phyloP scores from a whole-genome alignment of 2,797 vertebrate genomes.

The Pogonophryne albipinna region DNA sequence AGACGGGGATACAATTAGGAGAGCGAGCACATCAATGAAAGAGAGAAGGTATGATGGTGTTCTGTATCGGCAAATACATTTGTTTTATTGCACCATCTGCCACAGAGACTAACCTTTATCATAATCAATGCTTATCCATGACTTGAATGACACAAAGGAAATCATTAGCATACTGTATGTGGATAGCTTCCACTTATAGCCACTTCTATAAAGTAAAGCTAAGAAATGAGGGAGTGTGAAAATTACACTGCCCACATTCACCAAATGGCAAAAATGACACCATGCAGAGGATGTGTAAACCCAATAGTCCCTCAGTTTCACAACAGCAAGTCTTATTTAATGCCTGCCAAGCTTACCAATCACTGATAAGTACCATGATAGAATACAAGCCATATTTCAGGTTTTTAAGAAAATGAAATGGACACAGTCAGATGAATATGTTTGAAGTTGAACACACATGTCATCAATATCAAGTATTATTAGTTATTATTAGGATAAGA shows the following conservation, averaged over 20 bases:
- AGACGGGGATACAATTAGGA: constrained; percentile 17
- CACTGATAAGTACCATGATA: constrained; percentile 20
- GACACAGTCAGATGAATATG: neutral
- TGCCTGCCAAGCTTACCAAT: constrained; percentile 20
- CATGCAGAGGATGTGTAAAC: constrained; percentile 71
- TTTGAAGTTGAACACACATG: neutral
- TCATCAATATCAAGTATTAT: neutral
- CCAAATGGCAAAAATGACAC: constrained; percentile 83
- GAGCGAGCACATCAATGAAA: constrained; percentile 34
- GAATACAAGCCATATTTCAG: constrained; percentile 4
- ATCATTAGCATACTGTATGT: constrained; percentile 34
- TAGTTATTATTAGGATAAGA: neutral
- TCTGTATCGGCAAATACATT: constrained; percentile 48
- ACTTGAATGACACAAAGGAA: constrained; percentile 55
- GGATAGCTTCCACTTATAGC: constrained; percentile 23
- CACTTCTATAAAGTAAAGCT: constrained; percentile 60
- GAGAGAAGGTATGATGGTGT: constrained; percentile 26
- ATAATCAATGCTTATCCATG: constrained; percentile 53
- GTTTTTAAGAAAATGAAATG: constrained; percentile 4
- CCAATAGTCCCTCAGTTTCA: constrained; percentile 53
- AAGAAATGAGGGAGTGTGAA: constrained; percentile 56
- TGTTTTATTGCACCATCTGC: constrained; percentile 62
- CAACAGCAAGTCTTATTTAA: constrained; percentile 34
- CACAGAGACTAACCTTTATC: constrained; percentile 41
- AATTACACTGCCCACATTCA: constrained; percentile 83